Base-by-base conservation (phyloP, 1,140 invertebrate species). In the Papilio dardanus region DNA sequence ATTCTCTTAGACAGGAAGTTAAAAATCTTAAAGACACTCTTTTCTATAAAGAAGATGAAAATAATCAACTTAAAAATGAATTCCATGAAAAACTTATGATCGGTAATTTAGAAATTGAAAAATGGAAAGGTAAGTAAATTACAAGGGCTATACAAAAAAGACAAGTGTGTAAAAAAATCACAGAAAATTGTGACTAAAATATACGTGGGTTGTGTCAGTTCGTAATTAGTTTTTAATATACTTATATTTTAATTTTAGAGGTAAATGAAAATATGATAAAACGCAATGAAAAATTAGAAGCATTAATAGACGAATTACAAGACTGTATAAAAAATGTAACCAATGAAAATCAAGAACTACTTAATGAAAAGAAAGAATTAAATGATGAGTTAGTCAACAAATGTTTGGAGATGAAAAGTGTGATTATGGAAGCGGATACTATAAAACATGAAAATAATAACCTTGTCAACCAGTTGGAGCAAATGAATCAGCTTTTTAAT, bases 1-100 rank as follows among this genome's bases (percentile, higher is more conserved):
- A 90, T 69, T 76, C 82, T 6, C 81, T 87, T 67, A 91, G 90
- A 79, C 87, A 89, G 73, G 83, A 91, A 79, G 84, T 92, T 76
- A 85, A 83, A 78, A 87, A 88, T 71, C 75, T 91, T 12, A 85
- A 86, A 76, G 83, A 92, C 24, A 81, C 83, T 31, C 71, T 91
- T 67, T 77, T 83, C 67, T 86, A 83, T 71, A 87, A 81, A 68
- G 89, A 92, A 71, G 87, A 92, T 71, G 91, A 91, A 86, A 90
- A 90, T 75, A 81, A 87, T 69, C 77, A 83, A 30, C 50, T 91
- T 19, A 83, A 89, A 79, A 78, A 85, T 16, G 82, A 91, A 54
- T 89, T 87, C 71, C 79, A 90, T 74, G 83, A 86, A 74, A 86
- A 92, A 76, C 76, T 90, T 6, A 79, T 86, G 79, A 33, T 85